Percentiles rank a stretch among this genome's conserved stretches.
phyloP scores from a whole-genome alignment of 2,797 vertebrate species.

The Sebastes oblongus region DNA sequence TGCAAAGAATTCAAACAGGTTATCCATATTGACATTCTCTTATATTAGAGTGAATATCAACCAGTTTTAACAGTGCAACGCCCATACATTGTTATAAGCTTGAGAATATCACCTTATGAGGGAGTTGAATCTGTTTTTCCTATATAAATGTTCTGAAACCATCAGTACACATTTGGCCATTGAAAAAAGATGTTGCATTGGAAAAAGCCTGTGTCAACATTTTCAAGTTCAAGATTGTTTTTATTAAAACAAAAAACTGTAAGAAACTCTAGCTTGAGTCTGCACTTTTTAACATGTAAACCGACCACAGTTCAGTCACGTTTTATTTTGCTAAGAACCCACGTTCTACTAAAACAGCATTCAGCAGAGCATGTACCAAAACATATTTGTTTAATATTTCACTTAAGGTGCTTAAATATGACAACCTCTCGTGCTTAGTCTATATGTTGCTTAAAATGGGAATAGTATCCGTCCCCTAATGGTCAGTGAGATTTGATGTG shows the following conservation, averaged over 20 bases:
- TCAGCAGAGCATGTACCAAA: conserved; percentile 3
- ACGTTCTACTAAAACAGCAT: conserved; percentile 8
- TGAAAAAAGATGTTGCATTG: neutral
- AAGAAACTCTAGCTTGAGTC: neutral
- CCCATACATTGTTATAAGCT: neutral
- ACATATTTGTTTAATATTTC: conserved; percentile 13
- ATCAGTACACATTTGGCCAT: neutral
- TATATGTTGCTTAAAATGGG: conserved; percentile 19
- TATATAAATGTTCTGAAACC: neutral
- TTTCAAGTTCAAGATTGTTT: neutral
- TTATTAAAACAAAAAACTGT: neutral
- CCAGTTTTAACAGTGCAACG: neutral
- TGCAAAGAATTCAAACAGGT: conserved; percentile 19
- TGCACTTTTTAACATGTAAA: conserved; percentile 3
- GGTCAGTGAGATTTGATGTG: conserved; percentile 39
- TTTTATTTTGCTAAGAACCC: conserved; percentile 27
- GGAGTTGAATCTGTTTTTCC: neutral
- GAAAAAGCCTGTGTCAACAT: neutral
- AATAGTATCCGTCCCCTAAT: conserved; percentile 19
- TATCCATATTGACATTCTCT: neutral
- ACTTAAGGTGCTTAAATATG: neutral
- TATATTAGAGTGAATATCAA: neutral
- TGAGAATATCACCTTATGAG: neutral
- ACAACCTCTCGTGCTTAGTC: neutral
- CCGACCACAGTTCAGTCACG: neutral